A percentile compares a stretch with the other conserved stretches of the same genome.
Conservation (phyloP, 2,113 vertebrate species). For the Clinocottus analis region DNA sequence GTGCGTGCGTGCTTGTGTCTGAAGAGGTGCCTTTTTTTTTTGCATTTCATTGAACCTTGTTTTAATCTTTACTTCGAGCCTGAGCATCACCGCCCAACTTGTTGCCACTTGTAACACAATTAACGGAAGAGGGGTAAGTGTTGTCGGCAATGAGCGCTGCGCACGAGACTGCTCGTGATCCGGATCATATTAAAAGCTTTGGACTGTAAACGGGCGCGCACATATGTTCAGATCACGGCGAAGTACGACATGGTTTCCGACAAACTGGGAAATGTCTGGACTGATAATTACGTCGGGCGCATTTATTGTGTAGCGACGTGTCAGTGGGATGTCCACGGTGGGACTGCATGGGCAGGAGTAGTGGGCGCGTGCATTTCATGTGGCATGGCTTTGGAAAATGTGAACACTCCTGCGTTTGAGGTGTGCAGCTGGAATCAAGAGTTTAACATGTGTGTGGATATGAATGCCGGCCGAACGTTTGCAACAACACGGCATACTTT, state of each 20-base stretch:
- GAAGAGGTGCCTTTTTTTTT: not conserved
- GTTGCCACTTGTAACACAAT: constrained; percentile 69
- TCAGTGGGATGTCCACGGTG: not conserved
- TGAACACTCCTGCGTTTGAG: not conserved
- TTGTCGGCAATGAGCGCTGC: constrained; percentile 20
- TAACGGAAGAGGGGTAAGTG: constrained; percentile 20
- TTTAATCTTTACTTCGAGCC: constrained; percentile 1
- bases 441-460: not conserved
- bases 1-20: not conserved
- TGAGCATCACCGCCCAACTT: constrained; percentile 58
- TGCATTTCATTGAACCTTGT: not conserved
- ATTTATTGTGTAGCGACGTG: not conserved
- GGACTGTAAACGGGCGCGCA: not conserved
- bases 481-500: not conserved
- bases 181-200: not conserved
- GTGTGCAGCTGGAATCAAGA: not conserved
- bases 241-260: not conserved
- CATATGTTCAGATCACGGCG: not conserved
- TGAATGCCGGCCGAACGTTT: not conserved
- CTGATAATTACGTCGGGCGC: not conserved
- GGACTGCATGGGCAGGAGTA: not conserved
- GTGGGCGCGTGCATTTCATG: constrained; percentile 9
- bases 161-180: not conserved
- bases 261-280: not conserved
- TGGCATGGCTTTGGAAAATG: not conserved